Base-by-base conservation (phyloP, 2,113 vertebrate species). In the Brachionichthys hirsutus region DNA sequence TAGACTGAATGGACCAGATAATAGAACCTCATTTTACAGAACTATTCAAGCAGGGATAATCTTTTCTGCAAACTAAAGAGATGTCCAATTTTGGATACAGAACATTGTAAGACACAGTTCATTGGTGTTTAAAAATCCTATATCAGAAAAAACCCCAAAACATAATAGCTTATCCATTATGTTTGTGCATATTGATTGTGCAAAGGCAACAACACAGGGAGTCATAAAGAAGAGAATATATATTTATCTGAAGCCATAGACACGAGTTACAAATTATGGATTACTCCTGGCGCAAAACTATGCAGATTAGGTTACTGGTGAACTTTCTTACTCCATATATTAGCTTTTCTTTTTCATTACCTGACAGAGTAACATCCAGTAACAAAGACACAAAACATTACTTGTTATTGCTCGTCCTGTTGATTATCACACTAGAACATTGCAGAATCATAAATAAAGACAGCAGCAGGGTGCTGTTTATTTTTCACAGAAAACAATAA, bases 1-100 rank as follows among this genome's bases (percentile, higher is more conserved):
- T 85, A 62, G 74, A 76, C 55, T 80, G 84, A 88, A 85, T 87
- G 83, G 81, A 75, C 55, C 75, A 13, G 52, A 69, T 80, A 86
- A 86, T 76, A 69, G 77, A 77, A 70, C 13, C 71, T 70, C 75
- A 78, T 83, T 84, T 87, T 77, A 74, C 24, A 2, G 41, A 75
- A 63, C 52, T 74, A 69, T 76, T 83, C 65, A 73, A 75, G 73
- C 78, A 73, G 75, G 47, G 56, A 59, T 49, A 6, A 3, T 36
- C 43, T 61, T 48, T 73, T 54, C 67, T 66, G 57, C 35, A 74
- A 75, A 58, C 19, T 43, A 0, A 55, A 47, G 62, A 51, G 48
- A 15, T 18, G 18, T 22, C 35, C 50, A 0, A 0, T 52, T 67
- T 19, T 50, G 46, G 41, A 78, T 78, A 80, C 38, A 70, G 52